These are phyloP conservation scores for Eupithecia subfuscata DNA, from an alignment of 2,888 invertebrate species.

Conservation along the genomic window DNA sequence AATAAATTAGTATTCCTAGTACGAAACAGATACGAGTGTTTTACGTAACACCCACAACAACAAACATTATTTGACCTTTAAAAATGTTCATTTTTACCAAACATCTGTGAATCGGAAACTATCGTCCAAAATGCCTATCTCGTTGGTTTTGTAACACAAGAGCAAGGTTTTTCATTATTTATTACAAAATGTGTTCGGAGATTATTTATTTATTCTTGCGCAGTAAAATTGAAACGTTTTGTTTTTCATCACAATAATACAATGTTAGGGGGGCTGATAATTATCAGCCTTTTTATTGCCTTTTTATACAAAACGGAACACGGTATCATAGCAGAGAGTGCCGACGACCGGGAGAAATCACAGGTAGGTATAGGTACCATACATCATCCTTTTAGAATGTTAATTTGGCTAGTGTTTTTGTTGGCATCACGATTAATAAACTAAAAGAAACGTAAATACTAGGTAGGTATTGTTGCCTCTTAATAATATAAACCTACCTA, in stretches of 20 bases:
- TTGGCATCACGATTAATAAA: not conserved
- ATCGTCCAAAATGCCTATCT: slow-evolving; percentile 15
- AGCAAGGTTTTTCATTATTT: slow-evolving; percentile 48
- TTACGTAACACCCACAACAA: slow-evolving; percentile 20
- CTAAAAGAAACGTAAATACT: not conserved
- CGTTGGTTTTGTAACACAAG: slow-evolving; percentile 49
- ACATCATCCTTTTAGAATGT: not conserved
- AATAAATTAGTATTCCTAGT: slow-evolving; percentile 15
- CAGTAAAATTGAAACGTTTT: slow-evolving; percentile 40
- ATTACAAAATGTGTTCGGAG: slow-evolving; percentile 48
- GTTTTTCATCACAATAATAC: slow-evolving; percentile 43
- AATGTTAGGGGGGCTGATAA: slow-evolving; percentile 40
- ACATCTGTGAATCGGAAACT: slow-evolving; percentile 14
- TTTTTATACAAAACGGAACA: slow-evolving; percentile 43
- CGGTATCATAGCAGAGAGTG: slow-evolving; percentile 24
- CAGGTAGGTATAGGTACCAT: no score
- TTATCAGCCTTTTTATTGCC: slow-evolving; percentile 45
- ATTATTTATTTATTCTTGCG: slow-evolving; percentile 50
- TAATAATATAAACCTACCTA: not conserved
- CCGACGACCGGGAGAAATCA: not conserved
- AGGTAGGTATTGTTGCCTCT: not conserved
- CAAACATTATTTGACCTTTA: slow-evolving; percentile 7
- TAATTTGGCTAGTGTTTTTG: not conserved
- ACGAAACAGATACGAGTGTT: slow-evolving; percentile 13
- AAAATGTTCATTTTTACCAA: slow-evolving; percentile 3